Base-by-base conservation (phyloP, 1,140 invertebrate species). In the Probaryconus sp. region DNA sequence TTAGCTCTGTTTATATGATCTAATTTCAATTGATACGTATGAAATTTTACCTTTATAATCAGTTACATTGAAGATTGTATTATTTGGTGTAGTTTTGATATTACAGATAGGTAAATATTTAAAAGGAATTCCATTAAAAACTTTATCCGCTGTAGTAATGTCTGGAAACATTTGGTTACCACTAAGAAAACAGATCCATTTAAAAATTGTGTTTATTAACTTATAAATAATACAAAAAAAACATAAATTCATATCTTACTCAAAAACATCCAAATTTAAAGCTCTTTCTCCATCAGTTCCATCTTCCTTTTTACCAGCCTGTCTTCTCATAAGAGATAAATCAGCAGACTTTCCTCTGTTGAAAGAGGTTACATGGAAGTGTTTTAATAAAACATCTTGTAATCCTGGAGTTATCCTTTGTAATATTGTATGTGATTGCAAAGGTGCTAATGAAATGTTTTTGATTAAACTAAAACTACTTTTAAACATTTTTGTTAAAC, bases 61-160 rank as follows among this genome's bases (percentile, higher is more conserved):
- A 1, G 93, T 93, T n/a, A n/a, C 5, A 96, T 63, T 20, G 89
- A 88, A 53, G 38, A 97, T 92, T 9, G 96, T 97, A 85, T 98
- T 98, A 86, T 98, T 98, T 56, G 89, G 89, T 7, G 92, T 91
- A 6, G 93, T 91, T 80, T 92, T 91, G 20, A 98, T 93, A 82
- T 97, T 93, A 64, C 93, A 90, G 60, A 98, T 92, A 1, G 95
- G 95, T 21, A 97, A 80, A 10, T 95, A 90, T 81, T 92, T 92
- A 84, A 92, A 98, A 7, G 90, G 90, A 0, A 93, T 83, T 5
- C 94, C 94, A 83, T 95, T 89, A 83, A 95, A 95, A n/a, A 96
- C 69, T 77, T 88, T 88, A 64, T 92, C 90, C 40, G 92, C 91
- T 1, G 94, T 94, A 63, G 91, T 89, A 53, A 89, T 86, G 82